phyloP scores from a whole-genome alignment of 2,888 invertebrate species.

The Cheilosia urbana region DNA sequence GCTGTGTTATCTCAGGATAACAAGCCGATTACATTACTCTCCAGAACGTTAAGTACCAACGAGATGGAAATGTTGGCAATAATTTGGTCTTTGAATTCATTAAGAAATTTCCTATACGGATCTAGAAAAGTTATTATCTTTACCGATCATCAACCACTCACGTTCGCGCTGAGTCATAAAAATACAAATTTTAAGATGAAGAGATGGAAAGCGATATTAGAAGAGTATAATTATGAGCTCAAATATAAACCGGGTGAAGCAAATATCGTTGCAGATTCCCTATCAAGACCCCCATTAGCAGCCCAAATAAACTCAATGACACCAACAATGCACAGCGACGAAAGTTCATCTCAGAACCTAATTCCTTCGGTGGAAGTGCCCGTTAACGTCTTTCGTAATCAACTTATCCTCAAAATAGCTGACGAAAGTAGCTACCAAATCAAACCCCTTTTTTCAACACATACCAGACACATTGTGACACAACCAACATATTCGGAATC shows the following conservation, averaged over 20 bases:
- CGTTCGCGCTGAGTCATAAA: constrained; percentile 26
- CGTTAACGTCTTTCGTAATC: constrained; percentile 45
- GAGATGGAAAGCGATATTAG: constrained; percentile 27
- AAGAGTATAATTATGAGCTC: constrained; percentile 31
- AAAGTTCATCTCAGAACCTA: constrained; percentile 39
- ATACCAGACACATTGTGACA: constrained; percentile 25
- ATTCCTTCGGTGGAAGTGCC: constrained; percentile 41
- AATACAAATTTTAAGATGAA: constrained; percentile 39
- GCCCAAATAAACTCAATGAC: constrained; percentile 25
- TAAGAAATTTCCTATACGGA: no score
- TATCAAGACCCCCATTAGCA: no score
- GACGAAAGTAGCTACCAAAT: constrained; percentile 4
- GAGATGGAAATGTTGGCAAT: no score
- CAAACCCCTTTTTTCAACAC: constrained; percentile 3
- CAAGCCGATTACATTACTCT: no score
- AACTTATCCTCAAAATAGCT: constrained; percentile 35
- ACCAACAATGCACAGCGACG: constrained; percentile 32
- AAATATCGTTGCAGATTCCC: constrained; percentile 27
- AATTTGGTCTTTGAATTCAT: no score
- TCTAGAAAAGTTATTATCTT: constrained; percentile 18
- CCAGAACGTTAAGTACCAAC: no score
- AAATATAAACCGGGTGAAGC: constrained; percentile 20
- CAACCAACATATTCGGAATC: constrained; percentile 12
- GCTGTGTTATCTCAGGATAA: no score
- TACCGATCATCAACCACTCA: constrained; percentile 36